Evolutionary conservation across 2,797 vertebrate species (phyloP).

Genomic region (Sparidentex hasta): DNA sequence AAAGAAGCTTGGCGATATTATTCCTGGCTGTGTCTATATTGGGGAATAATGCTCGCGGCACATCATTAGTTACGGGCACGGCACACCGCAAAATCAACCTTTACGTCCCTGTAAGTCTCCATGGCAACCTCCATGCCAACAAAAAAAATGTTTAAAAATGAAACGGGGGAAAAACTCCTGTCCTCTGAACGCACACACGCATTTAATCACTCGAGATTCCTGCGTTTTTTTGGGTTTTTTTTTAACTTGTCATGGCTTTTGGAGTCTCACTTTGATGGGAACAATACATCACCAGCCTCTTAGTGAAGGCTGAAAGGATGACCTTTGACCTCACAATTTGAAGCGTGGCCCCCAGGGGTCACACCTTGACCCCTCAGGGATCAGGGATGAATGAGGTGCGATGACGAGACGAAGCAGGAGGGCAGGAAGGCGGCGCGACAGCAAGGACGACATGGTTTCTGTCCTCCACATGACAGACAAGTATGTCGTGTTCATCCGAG

Average conservation of each 20-base stretch:
- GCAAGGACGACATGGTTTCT: slow-evolving; percentile 31
- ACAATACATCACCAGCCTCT: slow-evolving; percentile 44
- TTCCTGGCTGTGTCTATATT: slow-evolving; percentile 68
- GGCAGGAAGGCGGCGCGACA: slow-evolving; percentile 52
- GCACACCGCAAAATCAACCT: slow-evolving; percentile 48
- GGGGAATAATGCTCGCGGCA: slow-evolving; percentile 48
- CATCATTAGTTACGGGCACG: slow-evolving; percentile 62
- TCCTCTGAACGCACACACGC: slow-evolving; percentile 10
- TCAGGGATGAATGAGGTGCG: slow-evolving; percentile 71
- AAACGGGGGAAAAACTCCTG: slow-evolving; percentile 4
- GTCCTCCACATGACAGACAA: slow-evolving; percentile 13
- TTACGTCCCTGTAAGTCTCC: slow-evolving; percentile 53
- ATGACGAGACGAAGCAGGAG: slow-evolving; percentile 57
- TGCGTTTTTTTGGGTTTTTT: slow-evolving; percentile 3
- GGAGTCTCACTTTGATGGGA: slow-evolving; percentile 54
- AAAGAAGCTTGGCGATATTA: slow-evolving; percentile 48
- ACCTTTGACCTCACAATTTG: slow-evolving; percentile 64
- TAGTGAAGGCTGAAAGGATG: slow-evolving; percentile 29
- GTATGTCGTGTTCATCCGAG: neutral
- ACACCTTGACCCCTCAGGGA: slow-evolving; percentile 56
- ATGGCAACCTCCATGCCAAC: slow-evolving; percentile 45
- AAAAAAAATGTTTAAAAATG: too few species aligned
- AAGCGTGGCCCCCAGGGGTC: slow-evolving; percentile 47
- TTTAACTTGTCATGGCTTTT: slow-evolving; percentile 15
- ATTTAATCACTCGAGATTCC: slow-evolving; percentile 43